Evolutionary conservation across 2,113 vertebrate genomes (phyloP).

Genomic region (Phrynocephalus versicolor): DNA sequence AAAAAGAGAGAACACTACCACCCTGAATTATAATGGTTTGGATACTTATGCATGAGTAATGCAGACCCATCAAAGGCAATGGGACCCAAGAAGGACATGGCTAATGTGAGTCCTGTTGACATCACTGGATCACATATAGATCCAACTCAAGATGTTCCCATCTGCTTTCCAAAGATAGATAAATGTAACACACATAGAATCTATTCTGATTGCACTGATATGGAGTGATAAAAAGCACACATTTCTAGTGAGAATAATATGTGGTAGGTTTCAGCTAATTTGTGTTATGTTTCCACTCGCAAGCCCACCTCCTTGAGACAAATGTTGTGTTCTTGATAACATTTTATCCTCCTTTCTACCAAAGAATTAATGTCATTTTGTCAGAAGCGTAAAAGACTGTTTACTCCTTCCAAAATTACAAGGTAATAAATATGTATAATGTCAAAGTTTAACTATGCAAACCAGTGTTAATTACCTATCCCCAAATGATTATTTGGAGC

Average conservation of each 20-base stretch:
- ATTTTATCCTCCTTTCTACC: slow-evolving; percentile 44
- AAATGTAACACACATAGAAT: slow-evolving; percentile 32
- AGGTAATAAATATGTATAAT: slow-evolving; percentile 71
- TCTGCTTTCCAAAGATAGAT: slow-evolving; percentile 41
- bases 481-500: slow-evolving; percentile 67
- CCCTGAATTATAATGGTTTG: not conserved
- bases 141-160: not conserved
- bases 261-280: slow-evolving; percentile 39
- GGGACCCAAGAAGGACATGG: not conserved
- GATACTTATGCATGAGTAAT: not conserved
- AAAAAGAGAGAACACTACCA: not conserved
- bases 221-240: slow-evolving; percentile 23
- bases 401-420: slow-evolving; percentile 69
- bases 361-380: slow-evolving; percentile 58
- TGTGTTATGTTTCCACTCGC: slow-evolving; percentile 33
- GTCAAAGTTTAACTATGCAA: slow-evolving; percentile 76
- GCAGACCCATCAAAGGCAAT: not conserved
- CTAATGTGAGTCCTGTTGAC: not conserved
- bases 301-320: slow-evolving; percentile 43
- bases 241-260: slow-evolving; percentile 41
- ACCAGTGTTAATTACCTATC: slow-evolving; percentile 72
- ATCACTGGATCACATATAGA: not conserved
- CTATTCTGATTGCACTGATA: slow-evolving; percentile 36
- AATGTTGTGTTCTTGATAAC: slow-evolving; percentile 34
- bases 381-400: slow-evolving; percentile 55